These are phyloP conservation scores for Rhagonycha lutea DNA, from an alignment of 2,888 invertebrate genomes.

Conservation along the genomic window DNA sequence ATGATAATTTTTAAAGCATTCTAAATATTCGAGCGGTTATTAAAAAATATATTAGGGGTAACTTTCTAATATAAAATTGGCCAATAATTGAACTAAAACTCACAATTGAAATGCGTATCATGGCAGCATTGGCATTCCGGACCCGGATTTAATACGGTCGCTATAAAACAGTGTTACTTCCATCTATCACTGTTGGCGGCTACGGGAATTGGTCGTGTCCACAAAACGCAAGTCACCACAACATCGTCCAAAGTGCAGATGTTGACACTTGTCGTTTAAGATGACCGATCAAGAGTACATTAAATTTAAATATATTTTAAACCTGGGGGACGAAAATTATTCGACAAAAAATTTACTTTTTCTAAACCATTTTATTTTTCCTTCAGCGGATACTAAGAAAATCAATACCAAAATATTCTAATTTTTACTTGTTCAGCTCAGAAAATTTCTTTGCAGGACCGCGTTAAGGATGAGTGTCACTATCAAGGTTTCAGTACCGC, in stretches of 20 bases:
- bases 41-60: slow-evolving; percentile 19
- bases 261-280: slow-evolving; percentile 32
- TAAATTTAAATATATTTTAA: neutral
- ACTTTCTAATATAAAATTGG: slow-evolving; percentile 30
- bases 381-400: neutral
- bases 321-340: neutral
- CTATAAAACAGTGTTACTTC: slow-evolving; percentile 47
- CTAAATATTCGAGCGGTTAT: neutral
- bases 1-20: neutral
- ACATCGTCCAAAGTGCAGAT: slow-evolving; percentile 26
- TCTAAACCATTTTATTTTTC: neutral
- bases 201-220: slow-evolving; percentile 46
- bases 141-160: slow-evolving; percentile 50
- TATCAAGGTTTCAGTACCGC: no score
- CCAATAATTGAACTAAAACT: slow-evolving; percentile 32
- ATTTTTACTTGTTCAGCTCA: neutral
- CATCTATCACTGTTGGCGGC: slow-evolving; percentile 45
- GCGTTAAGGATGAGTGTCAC: no score
- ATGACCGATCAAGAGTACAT: slow-evolving; percentile 26
- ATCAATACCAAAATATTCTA: neutral
- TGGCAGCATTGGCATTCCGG: slow-evolving; percentile 53
- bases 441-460: no score
- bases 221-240: slow-evolving; percentile 41
- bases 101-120: slow-evolving; percentile 55
- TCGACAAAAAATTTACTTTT: neutral